phyloP scores from a whole-genome alignment of 2,888 invertebrate species.

The Euzetes globulus region DNA sequence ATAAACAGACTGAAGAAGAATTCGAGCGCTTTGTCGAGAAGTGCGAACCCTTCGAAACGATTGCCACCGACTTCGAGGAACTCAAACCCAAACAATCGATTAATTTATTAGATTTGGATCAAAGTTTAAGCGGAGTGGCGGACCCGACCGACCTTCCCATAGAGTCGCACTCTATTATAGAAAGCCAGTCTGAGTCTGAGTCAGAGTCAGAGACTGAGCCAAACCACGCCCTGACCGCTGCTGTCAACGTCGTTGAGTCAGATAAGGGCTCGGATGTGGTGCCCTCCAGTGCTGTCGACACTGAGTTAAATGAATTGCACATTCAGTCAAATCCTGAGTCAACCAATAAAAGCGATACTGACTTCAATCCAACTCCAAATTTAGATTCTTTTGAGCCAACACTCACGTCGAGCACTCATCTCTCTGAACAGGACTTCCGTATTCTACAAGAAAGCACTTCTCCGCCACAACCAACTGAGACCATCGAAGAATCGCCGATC shows the following conservation, averaged over 20 bases:
- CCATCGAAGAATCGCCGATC: neutral
- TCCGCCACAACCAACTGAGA: neutral
- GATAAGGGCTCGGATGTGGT: neutral
- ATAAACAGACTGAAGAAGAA: neutral
- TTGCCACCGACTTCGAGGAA: neutral
- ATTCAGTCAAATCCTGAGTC: neutral
- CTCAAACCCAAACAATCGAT: neutral
- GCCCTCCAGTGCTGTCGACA: neutral
- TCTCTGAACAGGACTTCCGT: neutral
- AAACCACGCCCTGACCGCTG: neutral
- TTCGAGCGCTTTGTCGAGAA: neutral
- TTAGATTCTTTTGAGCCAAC: neutral
- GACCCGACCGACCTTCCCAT: neutral
- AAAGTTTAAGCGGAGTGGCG: neutral
- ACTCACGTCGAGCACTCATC: neutral
- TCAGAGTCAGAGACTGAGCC: too few relatives aligned
- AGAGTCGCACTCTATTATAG: neutral
- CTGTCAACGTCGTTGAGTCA: neutral
- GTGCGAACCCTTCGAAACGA: constrained; percentile 1
- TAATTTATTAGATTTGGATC: constrained; percentile 1
- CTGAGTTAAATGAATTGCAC: neutral
- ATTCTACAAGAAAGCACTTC: neutral
- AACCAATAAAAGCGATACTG: neutral
- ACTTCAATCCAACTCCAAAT: constrained; percentile 2
- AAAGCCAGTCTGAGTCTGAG: neutral